phyloP scores from a whole-genome alignment of 2,113 vertebrate genomes.

The Vombatus ursinus region DNA sequence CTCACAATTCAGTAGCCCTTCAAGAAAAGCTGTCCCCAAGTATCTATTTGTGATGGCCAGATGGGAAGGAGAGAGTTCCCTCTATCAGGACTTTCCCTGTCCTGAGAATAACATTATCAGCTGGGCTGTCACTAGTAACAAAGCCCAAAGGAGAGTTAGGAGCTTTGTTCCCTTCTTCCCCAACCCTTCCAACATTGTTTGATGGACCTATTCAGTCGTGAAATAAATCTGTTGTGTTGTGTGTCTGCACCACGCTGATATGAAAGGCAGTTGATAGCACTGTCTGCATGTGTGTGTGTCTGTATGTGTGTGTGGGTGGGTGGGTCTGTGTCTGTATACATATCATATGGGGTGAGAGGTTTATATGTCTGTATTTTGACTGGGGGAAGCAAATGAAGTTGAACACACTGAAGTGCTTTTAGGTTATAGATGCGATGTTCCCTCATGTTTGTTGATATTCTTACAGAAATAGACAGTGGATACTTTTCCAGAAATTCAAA shows the following conservation, averaged over 20 bases:
- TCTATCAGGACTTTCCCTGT: slow-evolving; percentile 24
- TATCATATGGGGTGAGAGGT: slow-evolving; percentile 48
- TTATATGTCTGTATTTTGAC: slow-evolving; percentile 18
- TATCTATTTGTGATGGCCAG: slow-evolving; percentile 29
- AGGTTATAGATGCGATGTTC: slow-evolving; percentile 8
- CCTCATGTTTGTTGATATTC: background rate
- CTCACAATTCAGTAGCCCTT: background rate
- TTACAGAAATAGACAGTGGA: background rate
- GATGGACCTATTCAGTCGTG: slow-evolving; percentile 63
- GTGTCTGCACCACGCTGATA: slow-evolving; percentile 75
- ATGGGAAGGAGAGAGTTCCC: slow-evolving; percentile 33
- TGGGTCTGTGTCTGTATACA: background rate
- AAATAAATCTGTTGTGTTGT: slow-evolving; percentile 48
- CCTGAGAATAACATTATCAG: slow-evolving; percentile 56
- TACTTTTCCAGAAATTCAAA: background rate
- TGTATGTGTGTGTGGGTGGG: background rate
- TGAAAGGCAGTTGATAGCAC: slow-evolving; percentile 36
- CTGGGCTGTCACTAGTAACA: slow-evolving; percentile 68
- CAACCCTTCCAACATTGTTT: slow-evolving; percentile 48
- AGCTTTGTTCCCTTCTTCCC: slow-evolving; percentile 72
- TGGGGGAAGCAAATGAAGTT: slow-evolving; percentile 40
- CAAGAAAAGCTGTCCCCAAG: slow-evolving; percentile 56
- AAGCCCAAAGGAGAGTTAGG: slow-evolving; percentile 48
- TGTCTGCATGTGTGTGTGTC: slow-evolving; percentile 31
- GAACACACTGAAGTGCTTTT: slow-evolving; percentile 36